A percentile compares a stretch with the other conserved stretches of the same genome.
These are phyloP conservation scores for Lymantria dispar DNA, from an alignment of 2,888 invertebrate genomes.

Conservation along the genomic window DNA sequence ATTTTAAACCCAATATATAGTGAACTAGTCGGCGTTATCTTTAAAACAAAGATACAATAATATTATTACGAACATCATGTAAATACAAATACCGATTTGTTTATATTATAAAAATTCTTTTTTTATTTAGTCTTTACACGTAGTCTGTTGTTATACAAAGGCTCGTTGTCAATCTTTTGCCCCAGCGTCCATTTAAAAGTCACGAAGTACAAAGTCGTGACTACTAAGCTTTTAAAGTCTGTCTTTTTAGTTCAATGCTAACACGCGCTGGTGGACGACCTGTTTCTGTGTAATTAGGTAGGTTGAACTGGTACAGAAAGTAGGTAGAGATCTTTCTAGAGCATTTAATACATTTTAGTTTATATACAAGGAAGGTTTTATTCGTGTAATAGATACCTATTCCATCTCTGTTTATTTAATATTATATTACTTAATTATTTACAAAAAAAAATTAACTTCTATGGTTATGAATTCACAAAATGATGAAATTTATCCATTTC, in stretches of 20 bases:
- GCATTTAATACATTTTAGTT: background rate
- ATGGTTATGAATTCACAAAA: no score
- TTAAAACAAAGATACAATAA: no score
- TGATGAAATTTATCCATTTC: no score
- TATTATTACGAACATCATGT: no score
- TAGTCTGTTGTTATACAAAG: background rate
- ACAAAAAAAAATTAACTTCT: no score
- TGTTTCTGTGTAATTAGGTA: background rate
- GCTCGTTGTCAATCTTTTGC: background rate
- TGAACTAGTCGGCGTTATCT: no score
- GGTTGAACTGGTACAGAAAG: background rate
- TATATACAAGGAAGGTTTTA: background rate
- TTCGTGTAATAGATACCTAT: no score
- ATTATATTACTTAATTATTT: no score
- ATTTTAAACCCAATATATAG: no score
- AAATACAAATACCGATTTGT: no score
- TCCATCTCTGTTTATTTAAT: no score
- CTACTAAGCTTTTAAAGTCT: background rate
- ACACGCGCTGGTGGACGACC: background rate
- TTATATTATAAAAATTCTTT: no score
- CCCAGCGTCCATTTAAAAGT: background rate
- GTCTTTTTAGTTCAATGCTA: background rate
- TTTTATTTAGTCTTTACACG: background rate
- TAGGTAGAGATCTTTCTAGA: background rate
- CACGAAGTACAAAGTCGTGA: background rate